A percentile compares a stretch with the other conserved stretches of the same genome.
These are phyloP conservation scores for Eucera pruinosa DNA, from an alignment of 2,888 invertebrate species.

Conservation along the genomic window DNA sequence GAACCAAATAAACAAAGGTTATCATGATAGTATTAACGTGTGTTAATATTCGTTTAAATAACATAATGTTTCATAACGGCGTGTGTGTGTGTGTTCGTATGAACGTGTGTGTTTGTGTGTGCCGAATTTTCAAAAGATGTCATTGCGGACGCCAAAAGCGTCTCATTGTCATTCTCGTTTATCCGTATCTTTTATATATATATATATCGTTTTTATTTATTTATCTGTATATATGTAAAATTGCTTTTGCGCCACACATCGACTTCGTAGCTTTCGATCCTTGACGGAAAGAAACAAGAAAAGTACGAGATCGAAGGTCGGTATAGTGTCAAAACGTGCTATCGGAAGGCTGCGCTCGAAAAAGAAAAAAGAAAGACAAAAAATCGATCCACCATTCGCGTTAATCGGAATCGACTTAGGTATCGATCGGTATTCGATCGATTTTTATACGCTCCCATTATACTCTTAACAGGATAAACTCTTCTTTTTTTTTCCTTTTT, in stretches of 20 bases:
- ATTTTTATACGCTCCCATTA: not conserved
- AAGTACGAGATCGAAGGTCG: constrained; percentile 11
- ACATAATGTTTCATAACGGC: constrained; percentile 77
- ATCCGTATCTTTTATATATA: constrained; percentile 2
- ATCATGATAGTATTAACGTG: constrained; percentile 82
- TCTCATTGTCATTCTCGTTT: constrained; percentile 17
- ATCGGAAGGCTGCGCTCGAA: not conserved
- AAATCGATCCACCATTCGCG: constrained; percentile 16
- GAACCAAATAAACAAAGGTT: constrained; percentile 84
- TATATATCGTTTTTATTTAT: not conserved
- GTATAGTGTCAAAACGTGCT: constrained; percentile 11
- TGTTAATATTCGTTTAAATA: constrained; percentile 83
- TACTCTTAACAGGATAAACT: not conserved
- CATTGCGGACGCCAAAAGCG: constrained; percentile 31
- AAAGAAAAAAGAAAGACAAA: not conserved
- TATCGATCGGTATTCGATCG: not conserved
- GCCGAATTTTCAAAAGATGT: constrained; percentile 40
- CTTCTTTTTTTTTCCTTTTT: not conserved
- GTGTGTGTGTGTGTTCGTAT: too few relatives aligned
- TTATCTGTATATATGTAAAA: not conserved
- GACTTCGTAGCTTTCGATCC: constrained; percentile 17
- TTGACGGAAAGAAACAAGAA: not conserved
- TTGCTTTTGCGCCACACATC: constrained; percentile 23
- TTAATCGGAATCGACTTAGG: not conserved
- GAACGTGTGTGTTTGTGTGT: too few relatives aligned